Evolutionary conservation across 1,140 invertebrate genomes (phyloP), one percentile per base, ranked within the genome.

Genomic region (Aphidius ervi): DNA sequence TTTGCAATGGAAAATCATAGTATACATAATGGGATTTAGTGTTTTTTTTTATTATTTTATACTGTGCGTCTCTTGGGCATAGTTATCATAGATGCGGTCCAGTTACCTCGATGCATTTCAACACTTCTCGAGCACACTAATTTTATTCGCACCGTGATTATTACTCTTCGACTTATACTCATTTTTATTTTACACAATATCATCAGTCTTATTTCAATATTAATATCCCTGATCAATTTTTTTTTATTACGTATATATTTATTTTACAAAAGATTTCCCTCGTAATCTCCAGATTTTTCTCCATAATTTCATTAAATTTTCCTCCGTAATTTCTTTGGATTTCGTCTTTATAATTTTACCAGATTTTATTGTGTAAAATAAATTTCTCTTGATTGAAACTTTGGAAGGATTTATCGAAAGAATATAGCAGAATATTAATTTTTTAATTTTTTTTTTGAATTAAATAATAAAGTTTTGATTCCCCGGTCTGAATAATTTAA

Each of bases 11-110:
- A 37, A 39, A 46, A 56, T n/a, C 42, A 5, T 50, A 6, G 7
- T 3, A 46, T 5, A 9, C 5, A 60, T 43, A 42, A 42, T 63
- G 40, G 48, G 31, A 63, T 61, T 67, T 47, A 65, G 67, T 68
- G 67, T 63, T 68, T 39, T 56, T 46, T 46, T 56, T 53, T 40
- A n/a, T 20, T 50, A 46, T 41, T 57, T 50, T 52, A 31, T 37
- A 37, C 5, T 7, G 40, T 47, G 20, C 56, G 53, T 53, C 59
- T 45, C 2, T 23, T 40, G 39, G 58, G 57, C 61, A 66, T 61
- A 63, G 56, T 56, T 63, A 59, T 40, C 62, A 45, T 66, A 60
- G 65, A 66, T 31, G 63, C 65, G 67, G 63, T 70, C 68, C 62
- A 63, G 56, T 65, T 68, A 62, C 50, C 47, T 47, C 60, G n/a